Base-by-base conservation (phyloP, 2,888 invertebrate genomes). In the Drosophila colorata region DNA sequence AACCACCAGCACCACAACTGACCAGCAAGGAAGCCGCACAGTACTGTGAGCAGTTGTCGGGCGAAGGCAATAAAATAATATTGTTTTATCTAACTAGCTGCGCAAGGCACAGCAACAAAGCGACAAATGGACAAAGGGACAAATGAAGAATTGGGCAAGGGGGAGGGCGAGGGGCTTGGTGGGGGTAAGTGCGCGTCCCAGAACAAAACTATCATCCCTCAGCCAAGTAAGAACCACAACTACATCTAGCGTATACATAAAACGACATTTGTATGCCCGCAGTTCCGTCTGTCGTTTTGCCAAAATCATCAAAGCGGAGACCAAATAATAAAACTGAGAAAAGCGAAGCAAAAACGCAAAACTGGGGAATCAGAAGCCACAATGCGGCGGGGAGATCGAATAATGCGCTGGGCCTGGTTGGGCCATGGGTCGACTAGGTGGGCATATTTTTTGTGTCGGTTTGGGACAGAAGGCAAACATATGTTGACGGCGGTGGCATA, bases 61-160 rank as follows among this genome's bases (percentile, higher is more conserved):
- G 55, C 38, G 46, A 14, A 47, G 70, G 64, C 87, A 87, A 84
- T 87, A 87, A 79, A 83, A 87, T 87, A 83, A 83, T 83, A 84
- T 84, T 87, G 87, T 81, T 71, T 81, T 83, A 79, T 86, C 74
- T 74, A 78, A 83, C 81, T 80, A 80, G 73, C 73, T 74, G 66
- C 41, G 71, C 60, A 60, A 51, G 57, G 70, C 66, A 69, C 55
- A 68, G 41, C 20, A 53, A 58, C 53, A 68, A 78, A 74, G 59
- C 18, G 23, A 31, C 20, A 18, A 37, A 38, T 14, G 16, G 13
- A 44, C 43, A 53, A 37, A 18, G 23, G 43, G 37, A 31, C n/a
- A 11, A 23, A 9, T 2, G 31, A 5, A 31, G 14, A 46, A 14
- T 28, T n/a, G 14, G 14, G 9, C 28, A 31, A 40, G 33, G 58